Percentiles rank a stretch among this genome's conserved stretches.
phyloP scores from a whole-genome alignment of 2,888 invertebrate species.

The Cephus sareptanus region DNA sequence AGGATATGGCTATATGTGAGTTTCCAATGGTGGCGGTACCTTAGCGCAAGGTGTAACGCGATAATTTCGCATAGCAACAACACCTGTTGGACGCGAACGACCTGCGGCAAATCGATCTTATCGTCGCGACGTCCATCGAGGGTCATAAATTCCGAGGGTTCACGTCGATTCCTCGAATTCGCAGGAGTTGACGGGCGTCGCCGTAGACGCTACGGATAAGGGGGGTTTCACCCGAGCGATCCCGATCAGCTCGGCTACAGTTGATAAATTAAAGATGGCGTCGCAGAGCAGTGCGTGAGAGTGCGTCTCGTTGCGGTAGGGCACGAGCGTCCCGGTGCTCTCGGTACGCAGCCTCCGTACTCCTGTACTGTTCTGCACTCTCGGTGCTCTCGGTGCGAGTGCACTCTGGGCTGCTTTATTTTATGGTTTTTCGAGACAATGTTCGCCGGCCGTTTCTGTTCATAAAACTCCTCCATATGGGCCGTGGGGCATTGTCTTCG shows the following conservation, averaged over 20 bases:
- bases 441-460: constrained; percentile 55
- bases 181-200: background rate
- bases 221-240: too few relatives aligned
- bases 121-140: constrained; percentile 37
- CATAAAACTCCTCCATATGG: constrained; percentile 56
- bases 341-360: too few relatives aligned
- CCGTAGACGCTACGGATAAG: too few relatives aligned
- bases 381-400: background rate
- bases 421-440: constrained; percentile 64
- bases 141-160: constrained; percentile 60
- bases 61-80: constrained; percentile 57
- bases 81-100: constrained; percentile 44
- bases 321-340: too few relatives aligned
- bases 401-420: constrained; percentile 54
- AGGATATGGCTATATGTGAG: too few relatives aligned
- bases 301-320: too few relatives aligned
- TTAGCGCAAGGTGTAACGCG: constrained; percentile 41
- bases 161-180: constrained; percentile 59
- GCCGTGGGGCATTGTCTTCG: constrained; percentile 56
- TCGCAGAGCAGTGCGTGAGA: too few relatives aligned
- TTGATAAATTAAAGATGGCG: too few relatives aligned
- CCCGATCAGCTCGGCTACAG: too few relatives aligned
- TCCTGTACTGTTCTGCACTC: too few relatives aligned
- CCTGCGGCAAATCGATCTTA: constrained; percentile 48
- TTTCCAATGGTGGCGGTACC: too few relatives aligned